Evolutionary conservation across 2,888 invertebrate species (phyloP).

Genomic region (Apotomis capreana): DNA sequence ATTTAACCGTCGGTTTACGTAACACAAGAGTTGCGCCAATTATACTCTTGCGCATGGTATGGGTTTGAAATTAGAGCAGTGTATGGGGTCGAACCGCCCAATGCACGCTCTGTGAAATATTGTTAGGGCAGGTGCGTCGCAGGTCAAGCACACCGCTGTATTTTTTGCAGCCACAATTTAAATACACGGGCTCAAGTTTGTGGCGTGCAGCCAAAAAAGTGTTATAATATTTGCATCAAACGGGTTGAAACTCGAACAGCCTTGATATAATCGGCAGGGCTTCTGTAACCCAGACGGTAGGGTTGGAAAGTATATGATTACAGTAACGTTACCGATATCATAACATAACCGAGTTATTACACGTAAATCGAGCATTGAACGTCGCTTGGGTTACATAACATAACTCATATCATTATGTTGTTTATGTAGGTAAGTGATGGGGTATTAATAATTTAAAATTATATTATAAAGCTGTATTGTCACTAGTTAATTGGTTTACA

Average conservation of each 20-base stretch:
- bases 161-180: slow-evolving; percentile 40
- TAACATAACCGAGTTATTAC: too few relatives aligned
- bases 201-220: slow-evolving; percentile 41
- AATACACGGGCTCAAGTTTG: slow-evolving; percentile 35
- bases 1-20: too few relatives aligned
- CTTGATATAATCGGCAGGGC: slow-evolving; percentile 8
- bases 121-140: slow-evolving; percentile 36
- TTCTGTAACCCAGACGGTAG: slow-evolving; percentile 25
- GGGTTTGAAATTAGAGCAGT: slow-evolving; percentile 20
- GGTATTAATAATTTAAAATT: too few relatives aligned
- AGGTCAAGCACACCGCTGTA: slow-evolving; percentile 37
- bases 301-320: slow-evolving; percentile 3
- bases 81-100: neutral
- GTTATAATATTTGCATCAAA: slow-evolving; percentile 39
- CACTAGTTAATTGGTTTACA: too few relatives aligned
- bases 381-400: too few relatives aligned
- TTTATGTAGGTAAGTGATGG: too few relatives aligned
- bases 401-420: too few relatives aligned
- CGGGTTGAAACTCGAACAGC: slow-evolving; percentile 33
- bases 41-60: neutral
- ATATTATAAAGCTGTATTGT: too few relatives aligned
- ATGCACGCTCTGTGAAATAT: slow-evolving; percentile 32
- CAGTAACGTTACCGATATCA: neutral
- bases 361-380: too few relatives aligned
- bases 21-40: neutral